phyloP scores from a whole-genome alignment of 1,140 invertebrate genomes.

The Euglossa dilemma region DNA sequence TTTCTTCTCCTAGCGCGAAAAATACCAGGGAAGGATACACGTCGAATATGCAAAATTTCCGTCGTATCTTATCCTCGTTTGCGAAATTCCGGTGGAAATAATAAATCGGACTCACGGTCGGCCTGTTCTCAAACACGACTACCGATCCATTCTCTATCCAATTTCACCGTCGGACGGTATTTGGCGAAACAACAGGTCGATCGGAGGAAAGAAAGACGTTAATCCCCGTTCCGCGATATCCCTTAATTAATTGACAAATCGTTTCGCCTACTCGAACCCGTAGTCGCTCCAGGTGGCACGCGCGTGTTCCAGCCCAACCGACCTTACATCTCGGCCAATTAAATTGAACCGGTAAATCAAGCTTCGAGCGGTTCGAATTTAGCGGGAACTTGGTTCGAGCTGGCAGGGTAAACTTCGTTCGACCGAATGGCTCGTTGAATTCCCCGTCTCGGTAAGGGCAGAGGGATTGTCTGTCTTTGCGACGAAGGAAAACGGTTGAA shows the following conservation, averaged over 20 bases:
- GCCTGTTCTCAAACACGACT: not conserved
- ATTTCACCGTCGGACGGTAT: not conserved
- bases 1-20: too few species aligned
- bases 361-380: conserved; percentile 29
- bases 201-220: not conserved
- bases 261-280: not conserved
- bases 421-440: conserved; percentile 20
- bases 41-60: too few species aligned
- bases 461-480: too few species aligned
- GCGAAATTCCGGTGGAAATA: not conserved
- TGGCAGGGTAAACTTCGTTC: conserved; percentile 21
- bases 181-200: not conserved
- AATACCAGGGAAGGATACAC: too few species aligned
- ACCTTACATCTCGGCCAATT: conserved; percentile 33
- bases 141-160: too few species aligned
- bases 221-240: not conserved
- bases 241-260: conserved; percentile 37
- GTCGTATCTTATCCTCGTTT: too few species aligned
- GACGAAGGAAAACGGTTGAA: not conserved
- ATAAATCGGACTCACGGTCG: too few species aligned
- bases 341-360: conserved; percentile 43
- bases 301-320: not conserved
- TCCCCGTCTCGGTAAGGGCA: not conserved
- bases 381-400: not conserved
- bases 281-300: not conserved